Conservation (phyloP, 2,113 vertebrate species). For the Picathartes gymnocephalus region DNA sequence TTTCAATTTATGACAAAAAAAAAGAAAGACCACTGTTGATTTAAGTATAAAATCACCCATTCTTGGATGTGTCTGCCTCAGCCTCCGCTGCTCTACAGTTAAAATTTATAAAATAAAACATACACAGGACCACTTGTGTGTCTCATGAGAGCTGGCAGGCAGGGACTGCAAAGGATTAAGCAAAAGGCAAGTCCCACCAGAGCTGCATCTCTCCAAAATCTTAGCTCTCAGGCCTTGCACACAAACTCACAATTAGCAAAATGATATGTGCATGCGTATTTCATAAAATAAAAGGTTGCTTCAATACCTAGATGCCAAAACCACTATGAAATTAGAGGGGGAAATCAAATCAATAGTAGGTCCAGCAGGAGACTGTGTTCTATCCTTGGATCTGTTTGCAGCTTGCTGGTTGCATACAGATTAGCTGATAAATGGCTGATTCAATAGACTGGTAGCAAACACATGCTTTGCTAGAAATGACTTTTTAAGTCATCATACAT, state of each 20-base stretch:
- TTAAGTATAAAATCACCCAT: not conserved
- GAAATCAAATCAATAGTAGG: conserved; percentile 73
- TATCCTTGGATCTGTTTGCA: conserved; percentile 71
- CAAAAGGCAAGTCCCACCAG: not conserved
- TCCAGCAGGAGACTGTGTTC: conserved; percentile 61
- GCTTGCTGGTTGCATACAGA: conserved; percentile 70
- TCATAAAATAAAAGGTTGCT: conserved; percentile 37
- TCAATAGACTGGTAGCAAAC: conserved; percentile 72
- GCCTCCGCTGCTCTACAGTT: not conserved
- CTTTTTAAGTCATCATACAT: conserved; percentile 79
- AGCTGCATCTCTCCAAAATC: not conserved
- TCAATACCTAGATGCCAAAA: conserved; percentile 55
- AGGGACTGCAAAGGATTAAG: not conserved
- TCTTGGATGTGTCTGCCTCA: not conserved
- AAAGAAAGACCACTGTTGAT: not conserved
- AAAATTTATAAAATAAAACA: not conserved
- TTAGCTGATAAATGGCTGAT: conserved; percentile 77
- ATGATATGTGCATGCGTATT: not conserved
- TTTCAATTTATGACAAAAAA: not conserved
- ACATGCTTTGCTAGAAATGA: conserved; percentile 73
- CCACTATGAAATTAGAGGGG: conserved; percentile 69
- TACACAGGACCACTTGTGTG: not conserved
- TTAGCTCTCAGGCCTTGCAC: not conserved
- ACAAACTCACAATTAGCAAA: not conserved
- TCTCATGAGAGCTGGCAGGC: not conserved